These are phyloP conservation scores for Griposia aprilina DNA, from an alignment of 2,888 invertebrate genomes.

Conservation along the genomic window DNA sequence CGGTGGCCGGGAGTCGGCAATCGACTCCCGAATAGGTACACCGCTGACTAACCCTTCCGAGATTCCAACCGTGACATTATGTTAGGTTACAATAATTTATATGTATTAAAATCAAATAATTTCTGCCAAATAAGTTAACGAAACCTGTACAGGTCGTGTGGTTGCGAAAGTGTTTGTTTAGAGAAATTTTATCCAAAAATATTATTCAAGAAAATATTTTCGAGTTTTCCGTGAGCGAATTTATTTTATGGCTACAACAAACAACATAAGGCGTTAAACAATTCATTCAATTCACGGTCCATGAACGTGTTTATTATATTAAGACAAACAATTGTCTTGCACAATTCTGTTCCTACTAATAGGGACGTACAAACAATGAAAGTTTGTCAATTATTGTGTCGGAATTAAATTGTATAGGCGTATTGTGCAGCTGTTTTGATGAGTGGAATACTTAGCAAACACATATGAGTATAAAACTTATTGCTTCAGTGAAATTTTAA, in stretches of 20 bases:
- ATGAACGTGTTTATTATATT: conserved; percentile 61
- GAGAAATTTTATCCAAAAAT: neutral
- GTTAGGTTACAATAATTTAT: too few species aligned
- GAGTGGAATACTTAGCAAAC: neutral
- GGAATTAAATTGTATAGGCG: conserved; percentile 55
- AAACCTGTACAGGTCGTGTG: neutral
- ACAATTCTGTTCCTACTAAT: conserved; percentile 54
- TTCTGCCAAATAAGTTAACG: too few species aligned
- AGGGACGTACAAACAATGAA: conserved; percentile 58
- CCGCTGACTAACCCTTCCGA: too few species aligned
- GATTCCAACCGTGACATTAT: too few species aligned
- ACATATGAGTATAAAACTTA: neutral
- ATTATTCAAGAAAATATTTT: neutral
- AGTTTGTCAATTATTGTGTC: conserved; percentile 59
- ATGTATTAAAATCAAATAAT: too few species aligned
- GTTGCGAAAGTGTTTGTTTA: neutral
- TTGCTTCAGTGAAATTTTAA: too few species aligned
- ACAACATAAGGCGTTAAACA: conserved; percentile 23
- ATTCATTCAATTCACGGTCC: conserved; percentile 46
- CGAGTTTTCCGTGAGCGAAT: neutral
- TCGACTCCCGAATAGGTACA: too few species aligned
- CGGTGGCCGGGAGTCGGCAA: too few species aligned
- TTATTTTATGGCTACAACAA: conserved; percentile 28
- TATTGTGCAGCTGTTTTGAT: conserved; percentile 28
- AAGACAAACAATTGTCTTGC: conserved; percentile 56